Conservation (phyloP, 2,888 invertebrate genomes). For the Tenthredo mesomela region DNA sequence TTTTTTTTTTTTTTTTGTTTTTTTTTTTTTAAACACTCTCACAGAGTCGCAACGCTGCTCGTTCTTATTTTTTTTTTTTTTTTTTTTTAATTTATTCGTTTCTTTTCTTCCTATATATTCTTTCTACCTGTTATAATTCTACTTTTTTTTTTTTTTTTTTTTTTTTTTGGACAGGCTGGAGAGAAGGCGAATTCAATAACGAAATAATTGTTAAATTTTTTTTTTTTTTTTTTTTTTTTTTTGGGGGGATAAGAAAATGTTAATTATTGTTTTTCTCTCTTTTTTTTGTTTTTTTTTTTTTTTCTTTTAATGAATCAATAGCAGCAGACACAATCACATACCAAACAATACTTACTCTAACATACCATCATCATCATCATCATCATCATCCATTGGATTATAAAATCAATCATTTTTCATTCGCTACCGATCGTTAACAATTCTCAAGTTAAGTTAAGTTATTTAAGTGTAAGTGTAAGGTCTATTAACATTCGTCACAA, state of each 20-base stretch:
- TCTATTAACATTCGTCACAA: background rate
- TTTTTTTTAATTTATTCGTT: background rate
- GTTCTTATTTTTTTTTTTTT: too few relatives aligned
- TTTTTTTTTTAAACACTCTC: background rate
- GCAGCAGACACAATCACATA: conserved; percentile 70
- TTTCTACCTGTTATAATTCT: background rate
- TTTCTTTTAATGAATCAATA: conserved; percentile 69
- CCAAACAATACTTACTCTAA: conserved; percentile 49
- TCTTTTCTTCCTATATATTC: background rate
- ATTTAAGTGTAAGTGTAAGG: background rate
- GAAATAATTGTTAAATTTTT: background rate
- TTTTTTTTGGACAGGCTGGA: conserved; percentile 30
- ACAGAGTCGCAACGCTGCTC: conserved; percentile 5
- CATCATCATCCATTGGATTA: conserved; percentile 55
- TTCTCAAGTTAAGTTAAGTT: background rate
- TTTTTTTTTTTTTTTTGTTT: background rate
- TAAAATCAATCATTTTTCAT: conserved; percentile 21
- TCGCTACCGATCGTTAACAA: background rate
- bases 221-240: background rate
- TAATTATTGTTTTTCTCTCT: conserved; percentile 60
- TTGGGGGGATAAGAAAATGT: conserved; percentile 64
- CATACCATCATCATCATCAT: conserved; percentile 60
- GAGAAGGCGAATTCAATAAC: conserved; percentile 24
- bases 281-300: background rate
- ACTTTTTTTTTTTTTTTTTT: background rate